phyloP scores from a whole-genome alignment of 2,888 invertebrate genomes.

The Apodemia duryi region DNA sequence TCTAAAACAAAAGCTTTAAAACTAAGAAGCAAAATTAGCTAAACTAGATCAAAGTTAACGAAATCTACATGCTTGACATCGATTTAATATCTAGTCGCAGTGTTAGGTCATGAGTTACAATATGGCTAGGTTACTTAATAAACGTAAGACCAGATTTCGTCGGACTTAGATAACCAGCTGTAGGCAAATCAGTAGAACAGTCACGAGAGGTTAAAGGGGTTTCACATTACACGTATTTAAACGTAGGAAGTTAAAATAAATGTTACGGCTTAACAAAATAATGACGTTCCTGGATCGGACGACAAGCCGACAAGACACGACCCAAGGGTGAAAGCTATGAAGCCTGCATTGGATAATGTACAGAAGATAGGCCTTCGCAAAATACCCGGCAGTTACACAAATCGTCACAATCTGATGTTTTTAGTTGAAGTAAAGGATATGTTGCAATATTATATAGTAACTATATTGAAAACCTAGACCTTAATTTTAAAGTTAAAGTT shows the following conservation, averaged over 20 bases:
- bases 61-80: neutral
- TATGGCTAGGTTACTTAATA: slow-evolving; percentile 2
- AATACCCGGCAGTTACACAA: slow-evolving; percentile 29
- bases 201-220: slow-evolving; percentile 11
- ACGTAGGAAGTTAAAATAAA: slow-evolving; percentile 20
- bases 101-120: slow-evolving; percentile 5
- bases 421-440: slow-evolving; percentile 23
- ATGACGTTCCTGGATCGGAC: slow-evolving; percentile 28
- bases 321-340: slow-evolving; percentile 39
- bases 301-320: slow-evolving; percentile 29
- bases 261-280: slow-evolving; percentile 30
- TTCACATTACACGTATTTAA: slow-evolving; percentile 11
- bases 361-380: slow-evolving; percentile 39
- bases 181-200: neutral
- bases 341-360: slow-evolving; percentile 47
- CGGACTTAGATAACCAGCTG: slow-evolving; percentile 6
- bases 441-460: neutral
- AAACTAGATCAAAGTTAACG: neutral
- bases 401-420: slow-evolving; percentile 41
- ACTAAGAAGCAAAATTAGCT: neutral
- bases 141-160: slow-evolving; percentile 3
- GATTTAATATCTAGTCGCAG: neutral
- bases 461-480: neutral
- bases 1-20: neutral
- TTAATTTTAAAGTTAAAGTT: no score